phyloP scores from a whole-genome alignment of 2,797 vertebrate genomes.

The Coluber constrictor region DNA sequence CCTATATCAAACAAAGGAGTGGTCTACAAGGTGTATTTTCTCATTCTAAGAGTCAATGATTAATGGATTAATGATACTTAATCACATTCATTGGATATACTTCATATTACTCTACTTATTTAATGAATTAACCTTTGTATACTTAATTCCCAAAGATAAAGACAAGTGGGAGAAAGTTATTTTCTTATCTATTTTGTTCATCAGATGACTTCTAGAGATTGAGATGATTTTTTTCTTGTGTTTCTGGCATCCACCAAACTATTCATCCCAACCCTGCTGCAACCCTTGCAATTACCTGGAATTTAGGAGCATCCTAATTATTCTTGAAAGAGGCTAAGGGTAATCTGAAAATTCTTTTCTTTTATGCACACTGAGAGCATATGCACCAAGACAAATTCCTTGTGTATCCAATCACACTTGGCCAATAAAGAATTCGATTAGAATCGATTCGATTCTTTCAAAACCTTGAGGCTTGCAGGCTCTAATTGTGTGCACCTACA shows the following conservation, averaged over 20 bases:
- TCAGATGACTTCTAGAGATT: not conserved
- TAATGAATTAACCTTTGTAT: not conserved
- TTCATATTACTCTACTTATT: not conserved
- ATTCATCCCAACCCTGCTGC: not conserved
- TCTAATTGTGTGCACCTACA: not conserved
- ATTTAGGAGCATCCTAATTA: slow-evolving; percentile 14
- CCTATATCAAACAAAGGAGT: not conserved
- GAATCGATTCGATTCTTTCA: not conserved
- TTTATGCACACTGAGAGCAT: too few relatives aligned
- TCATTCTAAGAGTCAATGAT: not conserved
- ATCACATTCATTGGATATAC: not conserved
- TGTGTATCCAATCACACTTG: too few relatives aligned
- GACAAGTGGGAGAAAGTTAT: not conserved
- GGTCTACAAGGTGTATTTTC: not conserved
- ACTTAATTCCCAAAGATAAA: not conserved
- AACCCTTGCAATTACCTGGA: not conserved
- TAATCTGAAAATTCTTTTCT: not conserved
- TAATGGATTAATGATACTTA: not conserved
- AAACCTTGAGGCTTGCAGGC: not conserved
- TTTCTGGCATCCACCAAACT: not conserved
- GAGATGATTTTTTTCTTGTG: not conserved
- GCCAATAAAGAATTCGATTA: too few relatives aligned
- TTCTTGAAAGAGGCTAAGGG: slow-evolving; percentile 1
- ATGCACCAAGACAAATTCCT: too few relatives aligned
- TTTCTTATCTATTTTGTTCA: not conserved